Base-by-base conservation (phyloP, 2,113 vertebrate species). In the Gadus macrocephalus region DNA sequence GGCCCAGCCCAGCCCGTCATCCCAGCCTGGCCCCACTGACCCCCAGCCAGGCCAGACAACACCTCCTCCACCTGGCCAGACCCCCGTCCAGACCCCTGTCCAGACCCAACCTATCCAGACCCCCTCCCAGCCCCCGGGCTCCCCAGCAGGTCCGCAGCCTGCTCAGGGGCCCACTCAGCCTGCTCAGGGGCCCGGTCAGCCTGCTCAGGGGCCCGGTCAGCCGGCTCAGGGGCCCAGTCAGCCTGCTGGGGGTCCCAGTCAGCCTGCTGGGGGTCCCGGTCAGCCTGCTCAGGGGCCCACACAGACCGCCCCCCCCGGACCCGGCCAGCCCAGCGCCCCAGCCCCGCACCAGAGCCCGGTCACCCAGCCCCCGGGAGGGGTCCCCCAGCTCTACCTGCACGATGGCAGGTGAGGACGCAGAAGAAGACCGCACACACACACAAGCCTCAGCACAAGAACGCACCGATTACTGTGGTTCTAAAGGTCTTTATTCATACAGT, bases 341-440 rank as follows among this genome's bases (percentile, higher is more conserved):
- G 12, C 42, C 42, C 78, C 69, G 71, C 88, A 87, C 79, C 89
- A 89, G 55, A 89, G 88, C 69, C 91, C 89, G 0, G 82, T 90
- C 60, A 80, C 60, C 63, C 87, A 90, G 70, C 90, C 93, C 0
- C 84, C 93, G 0, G 94, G 93, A 19, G 93, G 89, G 3, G 94
- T 95, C 53, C 95, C 95, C 53, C 97, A 96, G 76, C 91, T 94
- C 19, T 97, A 98, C 89, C 95, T 97, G 71, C 97, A 97, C 0
- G 96, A 99, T 66, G 96, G 95, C 83, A 98, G 97, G 97, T 98
- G 92, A 90, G 74, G 15, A 17, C n/a, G 2, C 28, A 19, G 3
- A 5, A 42, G 31, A 20, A 0, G 3, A 11, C 31, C 4, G 12
- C 42, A 49, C 55, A 58, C 55, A 35, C 42, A 49, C 42, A 14